phyloP scores from a whole-genome alignment of 1,140 invertebrate genomes.

The Ectropis grisescens region DNA sequence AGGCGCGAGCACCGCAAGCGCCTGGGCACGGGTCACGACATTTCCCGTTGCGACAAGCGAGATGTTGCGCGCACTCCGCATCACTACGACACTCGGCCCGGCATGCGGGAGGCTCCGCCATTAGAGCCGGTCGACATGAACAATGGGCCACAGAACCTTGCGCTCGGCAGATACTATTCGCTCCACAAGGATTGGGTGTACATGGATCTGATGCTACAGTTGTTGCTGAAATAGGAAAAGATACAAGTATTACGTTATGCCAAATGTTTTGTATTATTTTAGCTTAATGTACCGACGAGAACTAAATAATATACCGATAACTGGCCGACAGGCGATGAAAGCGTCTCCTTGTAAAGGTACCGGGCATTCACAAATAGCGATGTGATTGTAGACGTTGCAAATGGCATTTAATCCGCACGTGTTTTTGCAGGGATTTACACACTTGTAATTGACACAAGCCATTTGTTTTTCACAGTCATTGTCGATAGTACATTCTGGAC shows the following conservation, averaged over 20 bases:
- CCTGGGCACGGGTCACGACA: conserved; percentile 83
- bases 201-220: conserved; percentile 76
- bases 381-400: conserved; percentile 76
- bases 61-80: conserved; percentile 76
- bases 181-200: conserved; percentile 81
- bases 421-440: conserved; percentile 82
- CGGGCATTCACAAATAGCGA: conserved; percentile 76
- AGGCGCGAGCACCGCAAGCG: conserved; percentile 78
- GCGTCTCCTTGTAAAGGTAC: conserved; percentile 76
- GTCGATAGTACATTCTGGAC: conserved; percentile 77
- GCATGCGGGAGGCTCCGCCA: conserved; percentile 76
- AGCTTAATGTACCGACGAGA: too few species aligned
- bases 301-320: too few species aligned
- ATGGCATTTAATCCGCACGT: conserved; percentile 76
- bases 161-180: conserved; percentile 77
- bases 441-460: conserved; percentile 88
- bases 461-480: conserved; percentile 83
- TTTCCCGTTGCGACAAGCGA: conserved; percentile 78
- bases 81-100: conserved; percentile 78
- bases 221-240: conserved; percentile 49
- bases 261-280: conserved; percentile 1
- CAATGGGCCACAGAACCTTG: conserved; percentile 76
- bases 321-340: conserved; percentile 70
- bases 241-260: conserved; percentile 34
- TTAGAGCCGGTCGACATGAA: conserved; percentile 75